Conservation (phyloP, 1,140 invertebrate genomes). For the Drosophila nigrodunni region DNA sequence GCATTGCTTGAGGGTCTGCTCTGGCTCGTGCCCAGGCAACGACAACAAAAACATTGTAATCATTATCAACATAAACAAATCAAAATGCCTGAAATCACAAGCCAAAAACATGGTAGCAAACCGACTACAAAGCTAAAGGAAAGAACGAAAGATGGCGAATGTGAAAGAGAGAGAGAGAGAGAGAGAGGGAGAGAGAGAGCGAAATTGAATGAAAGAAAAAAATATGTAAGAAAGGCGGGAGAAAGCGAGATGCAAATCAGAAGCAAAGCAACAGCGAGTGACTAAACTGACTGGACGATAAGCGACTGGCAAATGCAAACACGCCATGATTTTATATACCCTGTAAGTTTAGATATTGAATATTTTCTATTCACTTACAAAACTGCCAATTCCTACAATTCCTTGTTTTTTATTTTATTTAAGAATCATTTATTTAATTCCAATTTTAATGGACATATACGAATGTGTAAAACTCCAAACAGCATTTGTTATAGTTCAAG, state of each 20-base stretch:
- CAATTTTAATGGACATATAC: no score
- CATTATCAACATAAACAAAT: constrained; percentile 81
- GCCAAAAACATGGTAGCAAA: constrained; percentile 13
- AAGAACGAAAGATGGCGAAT: no score
- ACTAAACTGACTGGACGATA: constrained; percentile 9
- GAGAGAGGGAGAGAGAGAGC: background rate
- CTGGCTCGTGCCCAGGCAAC: constrained; percentile 1
- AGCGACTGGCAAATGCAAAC: constrained; percentile 18
- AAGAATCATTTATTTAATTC: no score
- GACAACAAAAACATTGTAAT: constrained; percentile 71
- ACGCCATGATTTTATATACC: constrained; percentile 2
- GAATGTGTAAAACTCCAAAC: no score
- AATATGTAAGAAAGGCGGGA: background rate
- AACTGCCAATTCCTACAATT: background rate
- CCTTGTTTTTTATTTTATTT: no score
- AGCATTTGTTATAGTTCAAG: no score
- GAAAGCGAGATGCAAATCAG: background rate
- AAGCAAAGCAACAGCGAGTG: background rate
- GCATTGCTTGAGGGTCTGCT: constrained; percentile 1
- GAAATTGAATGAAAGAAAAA: background rate
- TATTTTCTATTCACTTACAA: background rate
- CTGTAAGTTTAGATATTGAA: background rate
- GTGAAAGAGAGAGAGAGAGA: background rate
- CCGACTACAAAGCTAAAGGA: constrained; percentile 23
- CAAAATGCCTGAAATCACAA: constrained; percentile 52